Base-by-base conservation (phyloP, 1,140 invertebrate species). In the Plutomurus gul region DNA sequence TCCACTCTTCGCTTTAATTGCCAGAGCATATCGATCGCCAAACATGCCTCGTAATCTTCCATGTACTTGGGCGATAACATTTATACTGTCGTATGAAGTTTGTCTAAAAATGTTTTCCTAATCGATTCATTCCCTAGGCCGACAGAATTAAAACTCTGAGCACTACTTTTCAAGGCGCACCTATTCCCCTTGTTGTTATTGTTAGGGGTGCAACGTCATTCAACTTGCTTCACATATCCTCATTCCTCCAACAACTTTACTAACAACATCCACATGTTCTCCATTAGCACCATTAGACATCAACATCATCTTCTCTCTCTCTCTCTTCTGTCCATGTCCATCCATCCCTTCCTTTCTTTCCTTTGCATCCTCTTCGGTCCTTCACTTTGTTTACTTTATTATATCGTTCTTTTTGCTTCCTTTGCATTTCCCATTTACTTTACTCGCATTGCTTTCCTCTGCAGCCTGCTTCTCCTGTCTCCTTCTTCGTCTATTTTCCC, bases 1-100 rank as follows among this genome's bases (percentile, higher is more conserved):
- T 80, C 78, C 78, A 76, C 76, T 70, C 78, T 76, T 79, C 71
- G 73, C 78, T 80, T 80, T 80, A 80, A 80, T 80, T 80, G 78
- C 72, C 56, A 79, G 37, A 76, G 73, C 27, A 71, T 76, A 80
- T 80, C 74, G 78, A 80, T 80, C 78, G 73, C 30, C n/a, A 71
- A 75, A 60, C 78, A 80, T 80, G 73, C 39, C 49, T 79, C 78
- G 78, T 79, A 79, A 79, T 79, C 78, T 79, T 49, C 47, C 65
- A 73, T 78, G 65, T 78, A 73, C 47, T 78, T 78, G 77, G 75
- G 76, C 72, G 78, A 79, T 79, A 79, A 79, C 78, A 79, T 79
- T 79, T 79, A 79, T 75, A 79, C 78, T 79, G 78, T 75, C 78
- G 71, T 75, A 75, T 75, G 72, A 79, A 73, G 71, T 79, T 79